A percentile compares a stretch with the other conserved stretches of the same genome.
These are phyloP conservation scores for Nesospiza acunhae DNA, from an alignment of 2,113 vertebrate genomes.

Conservation along the genomic window DNA sequence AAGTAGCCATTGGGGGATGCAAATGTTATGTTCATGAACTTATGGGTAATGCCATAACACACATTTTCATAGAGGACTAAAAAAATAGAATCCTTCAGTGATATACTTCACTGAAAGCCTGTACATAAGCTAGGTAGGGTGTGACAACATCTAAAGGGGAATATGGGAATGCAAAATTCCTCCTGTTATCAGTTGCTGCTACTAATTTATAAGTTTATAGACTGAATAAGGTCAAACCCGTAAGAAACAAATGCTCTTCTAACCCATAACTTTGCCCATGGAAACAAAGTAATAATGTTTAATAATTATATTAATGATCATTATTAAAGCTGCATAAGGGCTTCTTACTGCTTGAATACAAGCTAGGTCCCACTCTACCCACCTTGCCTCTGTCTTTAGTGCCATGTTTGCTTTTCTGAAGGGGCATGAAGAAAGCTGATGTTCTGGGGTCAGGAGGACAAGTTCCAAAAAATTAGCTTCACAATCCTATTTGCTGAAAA, in stretches of 20 bases:
- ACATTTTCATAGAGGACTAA: background rate
- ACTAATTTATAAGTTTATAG: background rate
- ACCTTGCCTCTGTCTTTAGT: background rate
- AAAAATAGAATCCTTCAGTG: background rate
- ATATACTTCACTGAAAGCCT: background rate
- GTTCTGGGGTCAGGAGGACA: fast-evolving
- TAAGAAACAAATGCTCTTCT: background rate
- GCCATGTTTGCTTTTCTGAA: background rate
- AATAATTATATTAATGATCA: background rate
- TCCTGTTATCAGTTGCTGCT: background rate
- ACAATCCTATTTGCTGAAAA: background rate
- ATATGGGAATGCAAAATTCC: background rate
- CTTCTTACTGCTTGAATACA: background rate
- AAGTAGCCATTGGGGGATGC: background rate
- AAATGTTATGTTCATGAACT: background rate
- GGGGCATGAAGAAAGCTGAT: background rate
- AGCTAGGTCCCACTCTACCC: background rate
- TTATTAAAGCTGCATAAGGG: background rate
- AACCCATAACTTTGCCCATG: background rate
- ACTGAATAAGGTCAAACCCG: background rate
- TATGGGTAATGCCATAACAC: background rate
- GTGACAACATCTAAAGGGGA: background rate
- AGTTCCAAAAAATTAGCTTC: background rate
- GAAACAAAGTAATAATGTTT: background rate
- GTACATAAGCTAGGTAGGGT: background rate